A percentile compares a stretch with the other conserved stretches of the same genome.
Evolutionary conservation across 2,888 invertebrate genomes (phyloP).

Genomic region (Amblyjoppa proteus): DNA sequence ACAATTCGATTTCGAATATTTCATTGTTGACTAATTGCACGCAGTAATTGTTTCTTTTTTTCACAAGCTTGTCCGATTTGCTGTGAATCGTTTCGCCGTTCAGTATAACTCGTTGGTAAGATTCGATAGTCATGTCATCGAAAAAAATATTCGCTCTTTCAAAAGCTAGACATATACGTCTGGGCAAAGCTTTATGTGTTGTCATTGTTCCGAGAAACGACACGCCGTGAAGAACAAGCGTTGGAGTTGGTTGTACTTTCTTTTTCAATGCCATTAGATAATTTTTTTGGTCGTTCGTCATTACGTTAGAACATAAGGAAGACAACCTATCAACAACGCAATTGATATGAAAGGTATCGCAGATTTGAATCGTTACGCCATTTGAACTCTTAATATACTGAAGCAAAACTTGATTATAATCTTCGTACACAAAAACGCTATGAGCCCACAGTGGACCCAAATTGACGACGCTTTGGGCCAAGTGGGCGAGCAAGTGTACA

Average conservation of each 20-base stretch:
- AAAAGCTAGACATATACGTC: not conserved
- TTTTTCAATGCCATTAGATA: slow-evolving; percentile 16
- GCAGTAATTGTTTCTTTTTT: slow-evolving; percentile 54
- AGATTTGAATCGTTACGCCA: slow-evolving; percentile 43
- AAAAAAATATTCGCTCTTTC: slow-evolving; percentile 11
- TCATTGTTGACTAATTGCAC: slow-evolving; percentile 41
- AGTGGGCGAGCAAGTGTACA: slow-evolving; percentile 53
- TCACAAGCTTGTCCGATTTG: slow-evolving; percentile 38
- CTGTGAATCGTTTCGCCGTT: slow-evolving; percentile 42
- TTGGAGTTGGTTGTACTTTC: not conserved
- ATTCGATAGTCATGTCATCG: not conserved
- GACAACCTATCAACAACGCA: slow-evolving; percentile 16
- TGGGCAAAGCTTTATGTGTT: not conserved
- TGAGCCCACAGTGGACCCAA: slow-evolving; percentile 14
- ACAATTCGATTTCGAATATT: slow-evolving; percentile 51
- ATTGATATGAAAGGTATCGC: slow-evolving; percentile 40
- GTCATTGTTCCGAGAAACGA: not conserved
- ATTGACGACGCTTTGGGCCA: slow-evolving; percentile 43
- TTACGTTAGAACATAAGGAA: slow-evolving; percentile 5
- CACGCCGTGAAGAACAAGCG: not conserved
- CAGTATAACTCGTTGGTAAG: not conserved
- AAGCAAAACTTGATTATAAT: slow-evolving; percentile 33
- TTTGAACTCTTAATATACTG: slow-evolving; percentile 52
- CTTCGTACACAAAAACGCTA: slow-evolving; percentile 55
- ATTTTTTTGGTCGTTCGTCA: slow-evolving; percentile 19